A percentile compares a stretch with the other conserved stretches of the same genome.
phyloP scores from a whole-genome alignment of 1,140 invertebrate genomes.

The Coptotermes formosanus region DNA sequence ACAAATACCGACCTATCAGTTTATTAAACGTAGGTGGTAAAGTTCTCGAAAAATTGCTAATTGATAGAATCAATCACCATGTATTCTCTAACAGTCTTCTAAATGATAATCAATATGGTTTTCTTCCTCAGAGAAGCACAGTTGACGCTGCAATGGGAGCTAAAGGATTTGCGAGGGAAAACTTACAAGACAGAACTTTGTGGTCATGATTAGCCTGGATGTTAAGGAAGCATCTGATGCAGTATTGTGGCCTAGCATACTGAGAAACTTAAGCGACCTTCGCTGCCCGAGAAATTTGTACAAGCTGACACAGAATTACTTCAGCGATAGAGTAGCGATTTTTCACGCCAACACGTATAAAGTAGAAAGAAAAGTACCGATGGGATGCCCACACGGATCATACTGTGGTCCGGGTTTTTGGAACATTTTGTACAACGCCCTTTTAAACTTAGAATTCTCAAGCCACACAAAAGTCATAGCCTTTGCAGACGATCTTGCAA shows the following conservation, averaged over 20 bases:
- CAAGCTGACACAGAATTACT: no score
- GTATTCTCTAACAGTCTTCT: not conserved
- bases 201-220: no score
- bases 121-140: not conserved
- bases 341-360: not conserved
- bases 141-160: not conserved
- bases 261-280: no score
- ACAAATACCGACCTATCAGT: no score
- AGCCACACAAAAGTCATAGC: no score
- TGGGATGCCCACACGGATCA: not conserved
- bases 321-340: not conserved
- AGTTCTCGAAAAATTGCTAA: not conserved
- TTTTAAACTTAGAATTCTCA: no score
- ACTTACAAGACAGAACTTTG: not conserved
- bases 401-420: not conserved
- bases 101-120: not conserved
- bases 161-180: not conserved
- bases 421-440: not conserved
- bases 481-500: no score
- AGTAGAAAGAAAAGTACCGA: not conserved
- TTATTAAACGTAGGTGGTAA: no score
- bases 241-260: no score
- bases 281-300: no score
- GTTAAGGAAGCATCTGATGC: no score
- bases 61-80: not conserved